These are phyloP conservation scores for Encarsia formosa DNA, from an alignment of 2,888 invertebrate species.

Conservation along the genomic window DNA sequence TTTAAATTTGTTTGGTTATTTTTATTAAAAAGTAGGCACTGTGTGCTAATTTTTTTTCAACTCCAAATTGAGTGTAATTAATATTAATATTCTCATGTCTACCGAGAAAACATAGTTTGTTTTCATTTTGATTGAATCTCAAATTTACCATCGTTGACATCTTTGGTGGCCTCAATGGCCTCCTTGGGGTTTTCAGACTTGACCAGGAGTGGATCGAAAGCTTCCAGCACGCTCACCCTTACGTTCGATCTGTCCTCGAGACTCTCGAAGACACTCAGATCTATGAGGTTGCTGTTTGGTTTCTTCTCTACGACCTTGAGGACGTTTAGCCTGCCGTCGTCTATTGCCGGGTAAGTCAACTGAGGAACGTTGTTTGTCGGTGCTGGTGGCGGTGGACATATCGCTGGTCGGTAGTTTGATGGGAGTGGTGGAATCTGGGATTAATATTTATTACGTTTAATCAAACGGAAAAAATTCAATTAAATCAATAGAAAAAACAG, in stretches of 20 bases:
- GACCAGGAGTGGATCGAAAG: constrained; percentile 79
- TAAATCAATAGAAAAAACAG: no score
- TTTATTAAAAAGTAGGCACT: no score
- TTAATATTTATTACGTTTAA: no score
- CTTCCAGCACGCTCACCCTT: constrained; percentile 72
- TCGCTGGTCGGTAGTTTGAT: constrained; percentile 43
- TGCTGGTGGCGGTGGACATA: constrained; percentile 17
- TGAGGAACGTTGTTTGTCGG: constrained; percentile 29
- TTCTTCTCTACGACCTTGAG: constrained; percentile 52
- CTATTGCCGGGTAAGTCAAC: constrained; percentile 31
- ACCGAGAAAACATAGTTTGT: no score
- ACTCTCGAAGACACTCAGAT: constrained; percentile 53
- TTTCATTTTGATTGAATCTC: no score
- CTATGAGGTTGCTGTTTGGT: constrained; percentile 58
- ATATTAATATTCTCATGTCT: no score
- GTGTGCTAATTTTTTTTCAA: no score
- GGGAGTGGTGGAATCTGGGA: constrained; percentile 51
- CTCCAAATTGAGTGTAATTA: no score
- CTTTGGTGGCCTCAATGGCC: constrained; percentile 25
- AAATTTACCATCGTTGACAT: constrained; percentile 30
- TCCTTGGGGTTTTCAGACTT: constrained; percentile 56
- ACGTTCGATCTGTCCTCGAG: constrained; percentile 54
- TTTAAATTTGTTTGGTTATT: no score
- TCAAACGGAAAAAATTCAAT: no score
- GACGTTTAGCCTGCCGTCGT: constrained; percentile 46